Base-by-base conservation (phyloP, 2,888 invertebrate genomes). In the Dioctria linearis region DNA sequence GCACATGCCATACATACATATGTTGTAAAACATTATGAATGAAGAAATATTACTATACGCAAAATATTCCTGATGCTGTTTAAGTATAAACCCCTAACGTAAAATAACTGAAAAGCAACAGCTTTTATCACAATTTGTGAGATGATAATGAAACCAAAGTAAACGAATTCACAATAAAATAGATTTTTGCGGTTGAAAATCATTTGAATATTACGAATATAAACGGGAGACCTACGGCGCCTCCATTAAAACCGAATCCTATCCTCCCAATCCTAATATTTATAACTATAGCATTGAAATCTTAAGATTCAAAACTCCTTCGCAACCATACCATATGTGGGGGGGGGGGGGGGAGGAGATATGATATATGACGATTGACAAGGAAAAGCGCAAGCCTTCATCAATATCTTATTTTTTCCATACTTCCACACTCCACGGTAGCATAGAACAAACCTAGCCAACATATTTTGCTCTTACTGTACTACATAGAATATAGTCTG, bases 401-500 rank as follows among this genome's bases (percentile, higher is more conserved):
- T 25, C 54, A 13, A 59, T 40, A 54, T 71, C 54, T 51, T 25
- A 25, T 25, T 25, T 25, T 25, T 71, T 40, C 54, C 54, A 73
- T 39, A 37, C 4, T 54, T 25, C 25, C 25, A 25, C 25, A 25
- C 25, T 25, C 25, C 25, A 25, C n/a, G 2, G 25, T 25, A 0
- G 1, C 25, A 25, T 25, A 25, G 25, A 37, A 9, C 25, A 59
- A 57, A 57, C 59, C 57, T 54, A 73, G 59, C 57, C 73, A 8
- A 73, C 59, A 73, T 73, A 73, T 73, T 73, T 42, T n/a, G 42
- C 57, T n/a, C 5, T 40, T 13, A 73, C 73, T 73, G 73, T 73
- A 25, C 25, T 25, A 25, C 25, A 25, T 25, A 73, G 73, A 54
- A 8, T n/a, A 13, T 25, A 25, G 25, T 25, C 25, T 25, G 25